phyloP scores from a whole-genome alignment of 2,797 vertebrate species.

The Sebastes hopkinsi region DNA sequence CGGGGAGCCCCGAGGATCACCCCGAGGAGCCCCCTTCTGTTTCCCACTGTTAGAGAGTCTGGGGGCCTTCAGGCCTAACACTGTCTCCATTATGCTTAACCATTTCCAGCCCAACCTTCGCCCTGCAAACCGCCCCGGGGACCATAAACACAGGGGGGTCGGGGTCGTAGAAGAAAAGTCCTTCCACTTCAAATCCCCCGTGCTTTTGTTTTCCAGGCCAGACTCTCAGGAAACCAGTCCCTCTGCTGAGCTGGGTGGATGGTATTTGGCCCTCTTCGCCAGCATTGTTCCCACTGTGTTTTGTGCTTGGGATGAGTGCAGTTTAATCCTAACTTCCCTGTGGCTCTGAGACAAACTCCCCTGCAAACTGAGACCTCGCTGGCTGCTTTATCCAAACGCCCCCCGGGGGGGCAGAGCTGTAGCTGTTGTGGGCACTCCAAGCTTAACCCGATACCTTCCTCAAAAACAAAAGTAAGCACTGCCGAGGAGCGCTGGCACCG shows the following conservation, averaged over 20 bases:
- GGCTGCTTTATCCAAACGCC: slow-evolving; percentile 44
- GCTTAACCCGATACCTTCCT: slow-evolving; percentile 64
- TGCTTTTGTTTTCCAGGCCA: slow-evolving; percentile 49
- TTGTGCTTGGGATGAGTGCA: slow-evolving; percentile 55
- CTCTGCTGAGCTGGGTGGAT: slow-evolving; percentile 40
- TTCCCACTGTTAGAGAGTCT: slow-evolving; percentile 35
- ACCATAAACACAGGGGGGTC: slow-evolving; percentile 49
- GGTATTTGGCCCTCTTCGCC: slow-evolving; percentile 40
- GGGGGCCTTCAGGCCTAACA: slow-evolving; percentile 56
- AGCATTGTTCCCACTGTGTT: slow-evolving; percentile 64
- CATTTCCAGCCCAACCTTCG: slow-evolving; percentile 66
- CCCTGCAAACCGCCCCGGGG: slow-evolving; percentile 53
- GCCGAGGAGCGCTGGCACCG: slow-evolving; percentile 45
- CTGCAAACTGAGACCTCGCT: slow-evolving; percentile 60
- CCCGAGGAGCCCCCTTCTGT: neutral
- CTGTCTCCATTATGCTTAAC: slow-evolving; percentile 71
- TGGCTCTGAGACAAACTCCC: slow-evolving; percentile 43
- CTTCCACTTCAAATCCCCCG: slow-evolving; percentile 51
- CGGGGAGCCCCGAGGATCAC: neutral
- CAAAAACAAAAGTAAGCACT: slow-evolving; percentile 63
- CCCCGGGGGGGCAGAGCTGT: slow-evolving; percentile 26
- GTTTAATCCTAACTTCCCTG: slow-evolving; percentile 67
- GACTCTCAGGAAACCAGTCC: slow-evolving; percentile 60
- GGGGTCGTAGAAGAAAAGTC: slow-evolving; percentile 25
- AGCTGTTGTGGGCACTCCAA: slow-evolving; percentile 48